phyloP scores from a whole-genome alignment of 2,113 vertebrate species.

The Xenopus borealis region DNA sequence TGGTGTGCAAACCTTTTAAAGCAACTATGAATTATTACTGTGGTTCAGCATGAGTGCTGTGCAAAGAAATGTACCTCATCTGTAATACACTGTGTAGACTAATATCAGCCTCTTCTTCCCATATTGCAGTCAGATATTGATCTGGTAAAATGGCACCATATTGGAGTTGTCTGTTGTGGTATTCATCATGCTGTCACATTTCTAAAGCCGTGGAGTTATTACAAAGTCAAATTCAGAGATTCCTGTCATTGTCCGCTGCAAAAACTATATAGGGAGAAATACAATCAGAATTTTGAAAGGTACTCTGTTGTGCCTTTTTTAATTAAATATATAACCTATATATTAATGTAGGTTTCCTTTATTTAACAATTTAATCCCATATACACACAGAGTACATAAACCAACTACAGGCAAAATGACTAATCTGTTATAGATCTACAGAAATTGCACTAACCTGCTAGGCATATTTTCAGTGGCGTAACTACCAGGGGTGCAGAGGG shows the following conservation, averaged over 20 bases:
- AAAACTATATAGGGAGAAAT: constrained; percentile 90
- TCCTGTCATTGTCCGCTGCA: constrained; percentile 87
- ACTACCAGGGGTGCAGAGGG: too few species aligned
- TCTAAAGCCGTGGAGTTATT: constrained; percentile 95
- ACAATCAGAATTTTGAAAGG: constrained; percentile 68
- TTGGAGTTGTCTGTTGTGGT: constrained; percentile 99
- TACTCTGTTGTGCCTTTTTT: not conserved
- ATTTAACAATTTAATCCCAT: too few species aligned
- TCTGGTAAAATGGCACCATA: constrained; percentile 99
- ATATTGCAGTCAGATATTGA: constrained; percentile 99
- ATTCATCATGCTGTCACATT: constrained; percentile 99
- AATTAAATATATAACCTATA: too few species aligned
- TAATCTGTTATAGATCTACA: not conserved
- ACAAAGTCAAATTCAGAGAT: constrained; percentile 95
- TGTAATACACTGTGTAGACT: constrained; percentile 99
- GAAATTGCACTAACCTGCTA: not conserved
- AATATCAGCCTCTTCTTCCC: constrained; percentile 98
- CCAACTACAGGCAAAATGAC: too few species aligned
- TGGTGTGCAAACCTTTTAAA: constrained; percentile 80
- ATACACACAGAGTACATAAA: too few species aligned
- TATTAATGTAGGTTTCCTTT: too few species aligned
- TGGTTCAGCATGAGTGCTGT: constrained; percentile 91
- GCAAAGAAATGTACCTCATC: constrained; percentile 96
- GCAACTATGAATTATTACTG: constrained; percentile 89
- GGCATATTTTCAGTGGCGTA: too few species aligned